Evolutionary conservation across 2,797 vertebrate genomes (phyloP).

Genomic region (Clarias platycephalus): DNA sequence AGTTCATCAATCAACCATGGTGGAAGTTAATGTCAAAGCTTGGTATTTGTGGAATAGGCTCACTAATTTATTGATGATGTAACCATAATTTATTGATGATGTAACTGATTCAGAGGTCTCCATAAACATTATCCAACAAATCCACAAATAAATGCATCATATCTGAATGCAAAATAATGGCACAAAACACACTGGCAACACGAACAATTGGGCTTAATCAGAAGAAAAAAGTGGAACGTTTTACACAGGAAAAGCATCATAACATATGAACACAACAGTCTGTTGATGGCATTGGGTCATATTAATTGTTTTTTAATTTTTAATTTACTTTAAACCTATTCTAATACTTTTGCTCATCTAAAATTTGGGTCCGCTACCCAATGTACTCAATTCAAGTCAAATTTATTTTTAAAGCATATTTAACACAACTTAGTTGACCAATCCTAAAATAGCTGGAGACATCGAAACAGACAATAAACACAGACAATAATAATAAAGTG

Average conservation of each 20-base stretch:
- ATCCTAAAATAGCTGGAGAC: too few relatives aligned
- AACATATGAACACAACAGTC: not conserved
- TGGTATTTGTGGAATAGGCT: too few relatives aligned
- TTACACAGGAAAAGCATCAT: not conserved
- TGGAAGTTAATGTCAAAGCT: too few relatives aligned
- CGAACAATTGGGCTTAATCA: not conserved
- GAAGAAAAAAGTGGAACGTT: not conserved
- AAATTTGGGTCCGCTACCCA: not conserved
- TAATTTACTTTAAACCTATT: not conserved
- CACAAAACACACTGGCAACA: not conserved
- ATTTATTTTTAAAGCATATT: too few relatives aligned
- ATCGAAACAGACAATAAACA: too few relatives aligned
- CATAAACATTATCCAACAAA: not conserved
- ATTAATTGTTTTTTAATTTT: not conserved
- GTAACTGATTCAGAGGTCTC: not conserved
- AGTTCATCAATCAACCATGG: too few relatives aligned
- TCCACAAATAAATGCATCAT: not conserved
- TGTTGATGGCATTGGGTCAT: not conserved
- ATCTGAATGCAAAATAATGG: not conserved
- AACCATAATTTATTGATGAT: too few relatives aligned
- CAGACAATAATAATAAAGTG: too few relatives aligned
- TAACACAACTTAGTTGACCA: too few relatives aligned
- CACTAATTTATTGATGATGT: too few relatives aligned
- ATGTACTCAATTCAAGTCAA: not conserved
- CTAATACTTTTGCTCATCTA: not conserved